These are phyloP conservation scores for Oryctolagus cuniculus DNA, from an alignment of 2,113 vertebrate species.

Conservation along the genomic window mOryCun1.1 NC_091435.1:123061501-123062000, in stretches of 20 bases:
- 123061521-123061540: background rate
- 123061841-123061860: background rate
- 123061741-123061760: background rate
- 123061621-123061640: background rate
- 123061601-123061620: background rate
- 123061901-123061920: background rate
- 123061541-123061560: background rate
- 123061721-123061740: background rate
- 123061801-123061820: background rate
- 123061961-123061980: background rate
- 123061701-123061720: background rate
- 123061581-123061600: slow-evolving; percentile 17
- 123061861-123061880: background rate
- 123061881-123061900: background rate
- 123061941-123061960: background rate
- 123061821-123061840: background rate
- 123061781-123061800: background rate
- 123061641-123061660: background rate
- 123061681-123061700: background rate
- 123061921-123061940: background rate
- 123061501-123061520: background rate
- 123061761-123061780: background rate
- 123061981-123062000: slow-evolving; percentile 10
- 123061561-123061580: background rate
- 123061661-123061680: background rate